Base-by-base conservation (phyloP, 2,797 vertebrate species). In the Meriones psammophilus region DNA sequence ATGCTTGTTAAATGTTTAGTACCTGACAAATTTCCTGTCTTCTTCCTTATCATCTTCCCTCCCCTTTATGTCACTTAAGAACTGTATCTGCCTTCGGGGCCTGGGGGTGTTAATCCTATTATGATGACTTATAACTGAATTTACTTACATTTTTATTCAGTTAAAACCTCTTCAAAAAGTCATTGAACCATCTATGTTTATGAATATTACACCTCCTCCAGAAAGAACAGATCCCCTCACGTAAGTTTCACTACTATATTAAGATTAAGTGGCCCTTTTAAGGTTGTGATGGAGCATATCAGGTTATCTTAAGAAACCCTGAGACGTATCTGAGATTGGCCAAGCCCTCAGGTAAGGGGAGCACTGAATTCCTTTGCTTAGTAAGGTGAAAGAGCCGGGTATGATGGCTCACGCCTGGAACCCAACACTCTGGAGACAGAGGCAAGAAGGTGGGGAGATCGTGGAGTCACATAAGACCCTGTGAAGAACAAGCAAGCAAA, bases 141-240 rank as follows among this genome's bases (percentile, higher is more conserved):
- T 26, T 78, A 73, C 50, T 93, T 97, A 88, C 0, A 28, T 78
- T 94, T 97, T 96, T 97, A 68, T 97, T 95, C 88, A 98, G 98
- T 95, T 98, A 97, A 98, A 97, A 95, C 96, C 98, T 88, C 97
- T 98, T 85, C 97, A 97, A 60, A 98, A 97, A 88, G 76, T 89
- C 39, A 91, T 96, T 56, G 96, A 98, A 7, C 98, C 97, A 74
- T 97, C 98, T 42, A 98, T 98, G 97, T 98, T 98, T 96, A 94
- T 98, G 91, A 93, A 97, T 85, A 58, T 97, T 79, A 56, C 97
- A 87, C 97, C 98, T 90, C 96, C 97, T 95, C 94, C 96, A 94
- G 97, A 97, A 73, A 98, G 96, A 96, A 97, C 73, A 96, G 98
- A 98, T 60, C 81, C 76, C 18, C 2, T 58, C 69, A 97, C 73